These are phyloP conservation scores for Trachythela sp. DNA, from an alignment of 64 coral and sea anemone species.

Conservation along the genomic window DNA sequence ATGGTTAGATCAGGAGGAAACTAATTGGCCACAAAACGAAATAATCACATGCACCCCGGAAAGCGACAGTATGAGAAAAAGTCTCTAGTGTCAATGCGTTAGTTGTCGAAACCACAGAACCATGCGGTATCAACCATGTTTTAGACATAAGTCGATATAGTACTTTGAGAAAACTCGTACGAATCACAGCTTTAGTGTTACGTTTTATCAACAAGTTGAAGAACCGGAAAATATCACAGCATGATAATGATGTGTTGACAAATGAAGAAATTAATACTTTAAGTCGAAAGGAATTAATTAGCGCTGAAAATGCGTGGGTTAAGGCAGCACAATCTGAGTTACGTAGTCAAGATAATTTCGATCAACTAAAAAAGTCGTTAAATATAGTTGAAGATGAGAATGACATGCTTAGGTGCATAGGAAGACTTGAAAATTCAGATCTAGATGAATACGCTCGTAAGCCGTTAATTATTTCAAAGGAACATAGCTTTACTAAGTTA, in stretches of 20 bases:
- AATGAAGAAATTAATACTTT: background rate
- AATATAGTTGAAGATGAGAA: background rate
- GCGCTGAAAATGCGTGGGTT: background rate
- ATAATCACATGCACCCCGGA: background rate
- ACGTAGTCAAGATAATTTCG: background rate
- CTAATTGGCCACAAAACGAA: background rate
- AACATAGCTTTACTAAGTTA: background rate
- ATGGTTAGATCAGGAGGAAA: too few species aligned
- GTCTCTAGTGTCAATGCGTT: background rate
- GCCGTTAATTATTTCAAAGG: slow-evolving; percentile 1
- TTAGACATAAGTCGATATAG: background rate
- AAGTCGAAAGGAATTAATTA: background rate
- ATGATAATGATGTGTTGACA: background rate
- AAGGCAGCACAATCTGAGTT: background rate
- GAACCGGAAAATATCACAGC: background rate
- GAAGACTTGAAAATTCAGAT: background rate
- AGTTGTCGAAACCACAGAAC: background rate
- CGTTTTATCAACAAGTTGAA: background rate
- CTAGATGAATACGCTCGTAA: background rate
- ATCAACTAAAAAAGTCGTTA: background rate
- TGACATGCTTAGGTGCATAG: background rate
- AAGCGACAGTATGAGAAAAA: background rate
- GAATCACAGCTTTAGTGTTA: background rate
- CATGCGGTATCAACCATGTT: background rate
- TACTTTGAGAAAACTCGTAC: background rate